These are phyloP conservation scores for Polydesmus complanatus DNA, from an alignment of 2,888 invertebrate species.

Conservation along the genomic window DNA sequence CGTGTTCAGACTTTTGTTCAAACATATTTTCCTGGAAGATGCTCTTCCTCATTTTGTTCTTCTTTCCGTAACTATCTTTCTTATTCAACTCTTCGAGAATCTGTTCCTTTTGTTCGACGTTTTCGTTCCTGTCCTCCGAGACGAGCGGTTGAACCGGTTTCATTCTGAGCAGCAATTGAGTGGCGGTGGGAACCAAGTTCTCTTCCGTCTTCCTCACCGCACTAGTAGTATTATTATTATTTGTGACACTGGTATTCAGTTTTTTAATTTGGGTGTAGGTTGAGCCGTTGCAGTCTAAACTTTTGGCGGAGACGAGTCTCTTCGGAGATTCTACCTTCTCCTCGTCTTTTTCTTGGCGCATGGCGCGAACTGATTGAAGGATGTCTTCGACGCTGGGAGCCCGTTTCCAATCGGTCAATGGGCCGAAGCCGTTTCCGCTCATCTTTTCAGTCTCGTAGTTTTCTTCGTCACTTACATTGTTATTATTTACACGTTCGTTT, in stretches of 20 bases:
- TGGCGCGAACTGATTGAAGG: background rate
- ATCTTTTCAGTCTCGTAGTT: background rate
- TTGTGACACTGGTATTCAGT: too few relatives aligned
- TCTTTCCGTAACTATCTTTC: background rate
- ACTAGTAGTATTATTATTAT: too few relatives aligned
- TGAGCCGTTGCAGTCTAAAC: too few relatives aligned
- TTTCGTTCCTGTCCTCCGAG: background rate
- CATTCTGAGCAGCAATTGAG: conserved; percentile 3
- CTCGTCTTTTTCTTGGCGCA: background rate
- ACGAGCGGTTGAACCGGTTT: background rate
- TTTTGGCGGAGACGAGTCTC: background rate
- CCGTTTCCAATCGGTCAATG: background rate
- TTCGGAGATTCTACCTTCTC: background rate
- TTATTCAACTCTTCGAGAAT: background rate
- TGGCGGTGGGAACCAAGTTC: conserved; percentile 4
- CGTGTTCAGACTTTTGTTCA: background rate
- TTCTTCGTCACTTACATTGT: background rate
- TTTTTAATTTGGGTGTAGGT: too few relatives aligned
- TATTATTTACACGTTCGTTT: background rate
- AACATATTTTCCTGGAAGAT: background rate
- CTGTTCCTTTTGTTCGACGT: background rate
- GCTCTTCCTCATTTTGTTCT: background rate
- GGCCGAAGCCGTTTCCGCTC: background rate
- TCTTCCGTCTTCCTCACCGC: too few relatives aligned
- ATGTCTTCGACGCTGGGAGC: conserved; percentile 12